Evolutionary conservation across 23 tunicate genomes (phyloP).

Genomic region (Diplosoma virens): DNA sequence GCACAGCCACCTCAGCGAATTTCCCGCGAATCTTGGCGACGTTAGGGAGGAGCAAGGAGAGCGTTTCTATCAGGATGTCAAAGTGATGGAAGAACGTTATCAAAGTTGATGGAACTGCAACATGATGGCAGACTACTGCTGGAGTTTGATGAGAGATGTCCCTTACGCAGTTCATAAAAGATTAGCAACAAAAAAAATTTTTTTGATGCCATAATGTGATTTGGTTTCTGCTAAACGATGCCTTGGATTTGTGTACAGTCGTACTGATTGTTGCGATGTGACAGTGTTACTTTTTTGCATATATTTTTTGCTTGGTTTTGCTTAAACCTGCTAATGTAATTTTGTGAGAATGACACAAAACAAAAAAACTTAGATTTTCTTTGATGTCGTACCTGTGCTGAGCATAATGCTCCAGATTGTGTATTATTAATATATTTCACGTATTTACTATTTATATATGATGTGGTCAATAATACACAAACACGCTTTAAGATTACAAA

Average conservation of each 20-base stretch:
- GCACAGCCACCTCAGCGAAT: conserved; percentile 35
- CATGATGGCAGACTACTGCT: no score
- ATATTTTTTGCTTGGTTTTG: neutral
- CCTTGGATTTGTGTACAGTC: conserved; percentile 10
- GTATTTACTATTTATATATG: no score
- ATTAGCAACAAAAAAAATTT: conserved; percentile 6
- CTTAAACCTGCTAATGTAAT: conserved; percentile 8
- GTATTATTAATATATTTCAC: no score
- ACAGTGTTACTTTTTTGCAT: conserved; percentile 3
- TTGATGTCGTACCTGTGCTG: no score
- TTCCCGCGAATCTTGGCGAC: conserved; percentile 20
- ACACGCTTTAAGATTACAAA: no score
- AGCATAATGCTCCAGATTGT: no score
- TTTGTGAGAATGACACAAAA: neutral
- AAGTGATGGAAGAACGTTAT: no score
- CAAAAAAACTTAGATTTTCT: no score
- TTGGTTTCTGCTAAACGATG: conserved; percentile 9
- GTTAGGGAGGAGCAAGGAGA: conserved; percentile 24
- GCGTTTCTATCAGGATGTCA: no score
- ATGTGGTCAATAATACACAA: no score
- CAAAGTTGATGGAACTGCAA: no score
- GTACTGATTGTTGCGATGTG: neutral
- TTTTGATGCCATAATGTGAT: conserved; percentile 12
- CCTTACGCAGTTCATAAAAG: conserved; percentile 16
- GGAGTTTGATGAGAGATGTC: no score